Percentiles rank a stretch among this genome's conserved stretches.
Evolutionary conservation across 2,113 vertebrate species (phyloP).

Genomic region (Gymnocephalus cernua): DNA sequence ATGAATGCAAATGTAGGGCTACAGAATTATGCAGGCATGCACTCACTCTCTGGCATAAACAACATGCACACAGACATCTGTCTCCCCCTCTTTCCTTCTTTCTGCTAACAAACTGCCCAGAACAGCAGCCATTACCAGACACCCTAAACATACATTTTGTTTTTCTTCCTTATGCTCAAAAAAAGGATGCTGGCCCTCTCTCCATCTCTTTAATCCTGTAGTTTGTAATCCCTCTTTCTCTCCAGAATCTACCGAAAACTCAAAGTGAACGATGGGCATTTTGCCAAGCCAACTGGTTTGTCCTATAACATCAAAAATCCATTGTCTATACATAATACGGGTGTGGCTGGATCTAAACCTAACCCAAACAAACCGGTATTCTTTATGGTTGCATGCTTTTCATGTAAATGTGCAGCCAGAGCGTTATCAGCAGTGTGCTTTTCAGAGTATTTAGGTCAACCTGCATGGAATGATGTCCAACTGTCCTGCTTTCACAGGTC

Average conservation of each 20-base stretch:
- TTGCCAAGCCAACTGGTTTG: conserved; percentile 12
- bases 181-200: neutral
- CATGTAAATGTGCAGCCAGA: neutral
- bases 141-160: neutral
- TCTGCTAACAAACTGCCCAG: conserved; percentile 1
- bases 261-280: neutral
- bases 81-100: neutral
- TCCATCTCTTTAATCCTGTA: conserved; percentile 26
- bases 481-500: conserved; percentile 41
- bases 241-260: conserved; percentile 6
- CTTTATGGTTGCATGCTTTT: neutral
- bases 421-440: neutral
- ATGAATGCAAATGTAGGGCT: conserved; percentile 18
- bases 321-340: neutral
- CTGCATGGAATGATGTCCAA: conserved; percentile 6
- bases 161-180: neutral
- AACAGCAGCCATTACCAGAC: neutral
- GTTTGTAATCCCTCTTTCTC: conserved; percentile 36
- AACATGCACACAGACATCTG: neutral
- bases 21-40: conserved; percentile 52
- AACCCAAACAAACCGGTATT: conserved; percentile 5
- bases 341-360: neutral
- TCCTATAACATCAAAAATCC: neutral
- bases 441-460: conserved; percentile 59
- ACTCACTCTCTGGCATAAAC: conserved; percentile 15